Evolutionary conservation across 2,888 invertebrate genomes (phyloP), one percentile per base, ranked within the genome.

Genomic region (Andrena dorsata): DNA sequence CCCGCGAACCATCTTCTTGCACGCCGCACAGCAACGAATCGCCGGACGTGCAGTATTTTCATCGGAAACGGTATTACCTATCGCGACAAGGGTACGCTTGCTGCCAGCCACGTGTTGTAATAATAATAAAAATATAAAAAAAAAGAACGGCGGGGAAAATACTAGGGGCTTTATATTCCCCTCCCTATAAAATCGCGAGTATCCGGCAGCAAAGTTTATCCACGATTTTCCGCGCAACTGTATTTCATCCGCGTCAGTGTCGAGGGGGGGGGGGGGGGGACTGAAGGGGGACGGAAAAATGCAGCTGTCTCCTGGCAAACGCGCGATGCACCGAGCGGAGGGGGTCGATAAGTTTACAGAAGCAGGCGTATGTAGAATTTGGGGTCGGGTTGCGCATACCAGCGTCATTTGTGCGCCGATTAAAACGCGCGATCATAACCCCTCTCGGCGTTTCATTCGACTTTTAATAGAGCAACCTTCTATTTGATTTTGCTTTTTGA

Each of bases 401-500:
- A 49, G 64, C 69, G 81, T 80, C 77, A 84, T 86, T 86, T 82
- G 77, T 68, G 69, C 78, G 80, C 49, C 82, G 78, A 84, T 88
- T 90, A 86, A 88, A 90, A 86, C 82, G 76, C 76, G 74, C 85
- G 84, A 83, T 88, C 85, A 85, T 90, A 90, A 90, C 87, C 83
- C 58, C 84, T 76, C 74, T 66, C 83, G 68, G 66, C 70, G 80
- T 90, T 90, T 90, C 85, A 87, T 87, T 89, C 85, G 81, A 83
- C 85, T 90, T 92, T 91, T 89, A 90, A 90, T 89, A 88, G 88
- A 89, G 82, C 86, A 77, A 61, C 82, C 85, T 83, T 86, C 83
- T 89, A 88, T 90, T 91, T 90, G 88, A 90, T 90, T 90, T 88
- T 83, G 76, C 88, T 86, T 88, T 41, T 87, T 35, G 82, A 61